These are phyloP conservation scores for Megalopta genalis DNA, from an alignment of 1,140 invertebrate species.

Conservation along the genomic window DNA sequence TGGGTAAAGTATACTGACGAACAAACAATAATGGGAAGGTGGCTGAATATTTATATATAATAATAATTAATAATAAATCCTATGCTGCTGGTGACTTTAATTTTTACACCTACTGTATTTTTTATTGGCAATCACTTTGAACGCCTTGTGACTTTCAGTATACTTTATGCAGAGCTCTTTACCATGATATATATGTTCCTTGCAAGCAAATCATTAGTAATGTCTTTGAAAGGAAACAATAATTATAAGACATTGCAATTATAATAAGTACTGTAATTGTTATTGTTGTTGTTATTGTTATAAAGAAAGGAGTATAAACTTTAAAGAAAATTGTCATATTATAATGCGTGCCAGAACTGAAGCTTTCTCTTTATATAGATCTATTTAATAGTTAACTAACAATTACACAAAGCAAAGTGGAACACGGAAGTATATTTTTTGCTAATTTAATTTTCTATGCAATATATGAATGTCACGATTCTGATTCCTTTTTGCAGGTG, in stretches of 20 bases:
- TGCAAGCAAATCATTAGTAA: constrained; percentile 54
- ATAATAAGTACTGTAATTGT: constrained; percentile 55
- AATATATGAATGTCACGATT: constrained; percentile 32
- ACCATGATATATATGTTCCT: constrained; percentile 58
- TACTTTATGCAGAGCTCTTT: constrained; percentile 53
- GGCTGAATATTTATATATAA: background rate
- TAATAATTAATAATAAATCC: background rate
- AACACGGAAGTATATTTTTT: constrained; percentile 44
- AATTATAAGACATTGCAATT: constrained; percentile 52
- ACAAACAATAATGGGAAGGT: constrained; percentile 16
- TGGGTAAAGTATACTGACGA: constrained; percentile 56
- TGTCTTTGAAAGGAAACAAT: constrained; percentile 48
- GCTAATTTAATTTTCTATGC: constrained; percentile 42
- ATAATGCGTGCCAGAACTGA: constrained; percentile 37
- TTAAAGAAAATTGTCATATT: constrained; percentile 50
- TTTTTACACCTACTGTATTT: constrained; percentile 13
- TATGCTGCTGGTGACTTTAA: background rate
- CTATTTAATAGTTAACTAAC: constrained; percentile 43
- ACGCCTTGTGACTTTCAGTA: constrained; percentile 40
- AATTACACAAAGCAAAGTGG: constrained; percentile 29
- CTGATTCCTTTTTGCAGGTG: constrained; percentile 20
- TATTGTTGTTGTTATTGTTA: constrained; percentile 64
- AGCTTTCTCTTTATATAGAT: constrained; percentile 50
- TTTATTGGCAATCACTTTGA: constrained; percentile 23
- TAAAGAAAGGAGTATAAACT: constrained; percentile 51